These are phyloP conservation scores for Lasiurus borealis DNA, from an alignment of 2,113 vertebrate genomes.

Conservation along the genomic window DNA sequence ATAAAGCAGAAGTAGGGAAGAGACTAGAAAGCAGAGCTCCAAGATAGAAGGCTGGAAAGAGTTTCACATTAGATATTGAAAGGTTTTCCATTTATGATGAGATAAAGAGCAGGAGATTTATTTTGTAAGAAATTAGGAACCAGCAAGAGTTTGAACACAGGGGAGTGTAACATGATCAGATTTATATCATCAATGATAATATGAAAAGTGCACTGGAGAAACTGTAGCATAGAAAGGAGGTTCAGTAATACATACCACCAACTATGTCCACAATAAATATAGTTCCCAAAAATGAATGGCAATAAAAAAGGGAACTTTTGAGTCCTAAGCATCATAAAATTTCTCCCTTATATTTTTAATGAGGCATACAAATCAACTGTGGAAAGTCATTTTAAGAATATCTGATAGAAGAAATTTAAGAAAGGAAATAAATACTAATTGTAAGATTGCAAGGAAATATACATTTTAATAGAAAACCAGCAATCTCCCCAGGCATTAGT, in stretches of 20 bases:
- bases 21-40: not conserved
- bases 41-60: not conserved
- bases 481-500: not conserved
- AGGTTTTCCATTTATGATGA: not conserved
- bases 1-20: not conserved
- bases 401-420: not conserved
- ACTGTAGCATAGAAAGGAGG: not conserved
- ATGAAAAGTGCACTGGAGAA: not conserved
- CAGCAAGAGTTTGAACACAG: not conserved
- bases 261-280: not conserved
- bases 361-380: not conserved
- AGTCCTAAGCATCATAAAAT: not conserved
- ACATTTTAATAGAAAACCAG: not conserved
- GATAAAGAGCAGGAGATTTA: not conserved
- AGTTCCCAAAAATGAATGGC: not conserved
- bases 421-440: not conserved
- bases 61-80: not conserved
- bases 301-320: not conserved
- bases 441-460: not conserved
- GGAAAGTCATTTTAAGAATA: not conserved
- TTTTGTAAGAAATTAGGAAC: not conserved
- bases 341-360: not conserved
- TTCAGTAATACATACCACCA: not conserved
- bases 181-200: not conserved
- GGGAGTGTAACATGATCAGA: not conserved